Percentiles rank a stretch among this genome's conserved stretches.
Conservation (phyloP, 2,888 invertebrate genomes). For the Dione vanillae region DNA sequence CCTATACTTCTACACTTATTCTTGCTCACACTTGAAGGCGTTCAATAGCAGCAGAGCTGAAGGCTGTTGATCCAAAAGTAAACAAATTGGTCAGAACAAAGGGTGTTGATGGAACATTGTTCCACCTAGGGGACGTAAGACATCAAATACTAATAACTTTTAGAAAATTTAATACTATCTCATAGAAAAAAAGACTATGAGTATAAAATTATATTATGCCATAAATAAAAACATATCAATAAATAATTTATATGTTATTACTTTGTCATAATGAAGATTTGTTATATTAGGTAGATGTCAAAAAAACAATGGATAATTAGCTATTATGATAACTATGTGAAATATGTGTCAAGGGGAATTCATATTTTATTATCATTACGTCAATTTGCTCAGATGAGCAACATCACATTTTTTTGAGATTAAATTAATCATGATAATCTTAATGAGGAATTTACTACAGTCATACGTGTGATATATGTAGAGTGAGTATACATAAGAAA, state of each 20-base stretch:
- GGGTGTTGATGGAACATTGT: no score
- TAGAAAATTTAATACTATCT: no score
- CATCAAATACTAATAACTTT: no score
- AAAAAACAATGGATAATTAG: neutral
- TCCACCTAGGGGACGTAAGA: no score
- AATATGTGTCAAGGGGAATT: slow-evolving; percentile 20
- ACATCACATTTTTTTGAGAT: slow-evolving; percentile 47
- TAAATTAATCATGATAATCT: slow-evolving; percentile 47
- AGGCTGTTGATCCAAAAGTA: no score
- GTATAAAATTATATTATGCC: no score
- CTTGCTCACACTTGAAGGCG: no score
- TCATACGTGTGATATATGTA: slow-evolving; percentile 16
- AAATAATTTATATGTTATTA: neutral
- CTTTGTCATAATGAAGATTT: neutral
- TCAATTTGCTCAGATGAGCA: slow-evolving; percentile 38
- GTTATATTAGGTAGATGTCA: neutral
- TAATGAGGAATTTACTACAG: slow-evolving; percentile 23
- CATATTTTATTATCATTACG: slow-evolving; percentile 30
- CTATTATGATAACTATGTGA: neutral
- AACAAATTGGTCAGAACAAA: no score
- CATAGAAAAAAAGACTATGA: no score
- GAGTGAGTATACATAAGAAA: slow-evolving; percentile 17
- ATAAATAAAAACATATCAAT: neutral
- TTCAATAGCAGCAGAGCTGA: no score
- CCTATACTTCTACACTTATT: no score